Percentiles rank a stretch among this genome's conserved stretches.
Conservation (phyloP, 2,797 vertebrate species). For the Acanthurus leucopareius region DNA sequence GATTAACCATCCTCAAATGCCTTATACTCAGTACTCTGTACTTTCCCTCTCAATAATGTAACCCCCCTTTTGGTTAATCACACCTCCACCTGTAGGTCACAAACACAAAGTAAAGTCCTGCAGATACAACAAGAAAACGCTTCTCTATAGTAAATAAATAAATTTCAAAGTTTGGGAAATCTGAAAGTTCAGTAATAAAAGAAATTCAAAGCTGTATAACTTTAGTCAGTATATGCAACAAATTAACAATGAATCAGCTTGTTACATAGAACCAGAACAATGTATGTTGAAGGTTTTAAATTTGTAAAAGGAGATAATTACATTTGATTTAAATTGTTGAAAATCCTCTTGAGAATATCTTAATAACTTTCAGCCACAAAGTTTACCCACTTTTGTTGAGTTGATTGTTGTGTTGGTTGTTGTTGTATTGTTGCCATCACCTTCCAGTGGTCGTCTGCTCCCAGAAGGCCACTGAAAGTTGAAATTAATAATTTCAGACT, state of each 20-base stretch:
- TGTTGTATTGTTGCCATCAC: rapidly evolving
- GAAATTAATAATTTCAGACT: background rate
- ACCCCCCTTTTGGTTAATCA: background rate
- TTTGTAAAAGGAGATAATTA: no score
- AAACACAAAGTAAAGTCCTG: background rate
- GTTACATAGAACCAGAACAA: no score
- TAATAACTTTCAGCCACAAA: background rate
- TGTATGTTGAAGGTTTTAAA: no score
- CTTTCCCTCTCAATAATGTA: no score
- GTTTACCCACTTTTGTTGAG: background rate
- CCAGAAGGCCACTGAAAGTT: rapidly evolving
- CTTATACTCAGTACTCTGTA: background rate
- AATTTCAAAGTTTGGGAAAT: background rate
- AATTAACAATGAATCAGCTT: no score
- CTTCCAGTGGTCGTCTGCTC: rapidly evolving
- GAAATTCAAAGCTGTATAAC: no score
- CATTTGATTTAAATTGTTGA: no score
- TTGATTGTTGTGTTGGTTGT: background rate
- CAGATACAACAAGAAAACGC: background rate
- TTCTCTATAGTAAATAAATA: background rate
- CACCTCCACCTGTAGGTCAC: background rate
- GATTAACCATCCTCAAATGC: background rate
- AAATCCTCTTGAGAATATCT: no score
- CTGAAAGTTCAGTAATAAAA: background rate
- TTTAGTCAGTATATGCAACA: no score